Base-by-base conservation (phyloP, 2,797 vertebrate species). In the Molothrus ater region DNA sequence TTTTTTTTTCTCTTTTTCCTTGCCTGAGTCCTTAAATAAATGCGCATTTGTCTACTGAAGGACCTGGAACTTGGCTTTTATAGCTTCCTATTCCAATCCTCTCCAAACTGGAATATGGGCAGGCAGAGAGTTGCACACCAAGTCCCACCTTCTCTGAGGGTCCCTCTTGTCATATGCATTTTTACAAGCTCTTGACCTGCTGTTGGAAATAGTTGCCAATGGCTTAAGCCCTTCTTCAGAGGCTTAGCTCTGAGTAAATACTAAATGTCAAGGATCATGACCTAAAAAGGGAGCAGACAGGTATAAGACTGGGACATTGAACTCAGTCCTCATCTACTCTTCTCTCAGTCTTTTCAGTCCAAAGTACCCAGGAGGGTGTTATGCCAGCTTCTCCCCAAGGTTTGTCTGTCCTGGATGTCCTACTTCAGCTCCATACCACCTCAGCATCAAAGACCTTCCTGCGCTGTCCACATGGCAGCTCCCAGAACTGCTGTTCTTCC, bases 51-150 rank as follows among this genome's bases (percentile, higher is more conserved):
- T 56, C 43, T 76, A 50, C 65, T 48, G n/a, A n/a, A 75, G 42
- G 32, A 36, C 15, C 22, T 43, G 57, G 43, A 71, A 68, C 6
- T 57, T 73, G 14, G 13, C 10, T 87, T 86, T 84, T 81, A 26
- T 12, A 60, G 32, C 16, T 74, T 25, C 42, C 36, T 65, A 28
- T 24, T 74, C 34, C 8, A 2, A 3, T 22, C 34, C 14, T 56
- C 38, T 81, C 43, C 40, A 42, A 42, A 54, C 18, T 51, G 63
- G 12, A 48, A 17, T 70, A 31, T 21, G 40, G 48, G 24, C 70
- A 73, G 56, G 65, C 42, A 85, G 61, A 63, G 0, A 2, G 26
- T 29, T 2, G 0, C 47, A 43, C 31, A 29, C 7, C 0, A 8
- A 40, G 32, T 40, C 38, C 11, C 29, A 31, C 10, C 15, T 74